These are phyloP conservation scores for Pangasius sanitwongsei DNA, from an alignment of 2,797 vertebrate species.

Conservation along the genomic window DNA sequence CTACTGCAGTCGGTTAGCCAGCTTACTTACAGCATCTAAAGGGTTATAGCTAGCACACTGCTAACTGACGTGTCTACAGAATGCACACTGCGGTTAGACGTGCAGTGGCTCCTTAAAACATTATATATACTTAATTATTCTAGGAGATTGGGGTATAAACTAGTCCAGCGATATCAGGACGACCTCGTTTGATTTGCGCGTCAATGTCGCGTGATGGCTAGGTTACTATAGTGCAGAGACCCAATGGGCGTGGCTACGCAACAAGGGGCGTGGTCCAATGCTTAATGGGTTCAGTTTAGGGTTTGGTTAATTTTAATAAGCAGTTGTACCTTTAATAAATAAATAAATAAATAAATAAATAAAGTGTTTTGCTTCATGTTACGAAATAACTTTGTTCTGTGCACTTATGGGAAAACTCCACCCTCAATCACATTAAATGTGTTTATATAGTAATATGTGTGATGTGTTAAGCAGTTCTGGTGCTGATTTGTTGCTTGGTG, in stretches of 20 bases:
- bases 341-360: too few species aligned
- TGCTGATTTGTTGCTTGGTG: neutral
- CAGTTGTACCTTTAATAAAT: too few species aligned
- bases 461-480: neutral
- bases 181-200: constrained; percentile 13
- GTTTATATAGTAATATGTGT: neutral
- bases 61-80: neutral
- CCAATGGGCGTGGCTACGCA: neutral
- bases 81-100: neutral
- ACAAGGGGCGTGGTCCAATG: neutral
- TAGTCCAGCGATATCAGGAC: constrained; percentile 13
- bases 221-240: constrained; percentile 61
- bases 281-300: neutral
- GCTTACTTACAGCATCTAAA: neutral
- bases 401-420: too few species aligned
- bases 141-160: neutral
- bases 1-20: constrained; percentile 8
- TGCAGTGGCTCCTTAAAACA: neutral
- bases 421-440: neutral
- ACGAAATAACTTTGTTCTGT: neutral
- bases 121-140: too few species aligned
- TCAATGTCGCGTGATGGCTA: constrained; percentile 49
- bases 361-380: neutral
- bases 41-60: neutral
- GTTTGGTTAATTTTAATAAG: neutral